phyloP scores from a whole-genome alignment of 2,888 invertebrate species.

The Tubiluchus corallicola region DNA sequence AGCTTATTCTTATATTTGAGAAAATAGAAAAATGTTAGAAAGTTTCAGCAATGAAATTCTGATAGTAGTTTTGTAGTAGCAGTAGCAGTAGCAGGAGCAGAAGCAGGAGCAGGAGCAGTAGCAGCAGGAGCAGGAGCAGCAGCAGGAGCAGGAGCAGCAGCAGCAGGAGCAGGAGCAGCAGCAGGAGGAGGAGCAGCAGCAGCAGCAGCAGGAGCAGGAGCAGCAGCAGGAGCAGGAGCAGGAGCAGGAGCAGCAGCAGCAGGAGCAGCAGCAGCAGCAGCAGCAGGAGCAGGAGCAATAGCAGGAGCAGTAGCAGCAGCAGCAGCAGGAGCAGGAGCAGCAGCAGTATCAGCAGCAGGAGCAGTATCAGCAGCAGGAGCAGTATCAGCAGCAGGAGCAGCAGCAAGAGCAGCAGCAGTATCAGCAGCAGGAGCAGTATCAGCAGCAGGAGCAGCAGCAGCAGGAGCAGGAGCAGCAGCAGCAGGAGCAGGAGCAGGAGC shows the following conservation, averaged over 20 bases:
- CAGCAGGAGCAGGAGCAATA: constrained; percentile 6
- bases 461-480: constrained; percentile 1
- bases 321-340: not conserved
- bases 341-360: too few relatives aligned
- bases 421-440: too few relatives aligned
- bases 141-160: constrained; percentile 4
- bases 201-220: constrained; percentile 7
- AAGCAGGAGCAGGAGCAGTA: too few relatives aligned
- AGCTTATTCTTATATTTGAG: too few relatives aligned
- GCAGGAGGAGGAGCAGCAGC: constrained; percentile 5
- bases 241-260: constrained; percentile 7
- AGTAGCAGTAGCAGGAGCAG: too few relatives aligned
- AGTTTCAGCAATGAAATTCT: too few relatives aligned
- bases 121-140: too few relatives aligned
- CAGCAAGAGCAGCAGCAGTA: constrained; percentile 6
- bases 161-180: constrained; percentile 4
- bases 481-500: constrained; percentile 6
- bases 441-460: too few relatives aligned
- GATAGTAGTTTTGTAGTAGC: too few relatives aligned
- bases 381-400: too few relatives aligned
- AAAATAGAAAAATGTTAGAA: too few relatives aligned
- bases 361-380: too few relatives aligned
- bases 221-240: constrained; percentile 7
- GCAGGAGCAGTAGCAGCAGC: constrained; percentile 1
- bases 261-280: constrained; percentile 8